A percentile compares a stretch with the other conserved stretches of the same genome.
Evolutionary conservation across 2,113 vertebrate genomes (phyloP).

Genomic region (Excalfactoria chinensis): DNA sequence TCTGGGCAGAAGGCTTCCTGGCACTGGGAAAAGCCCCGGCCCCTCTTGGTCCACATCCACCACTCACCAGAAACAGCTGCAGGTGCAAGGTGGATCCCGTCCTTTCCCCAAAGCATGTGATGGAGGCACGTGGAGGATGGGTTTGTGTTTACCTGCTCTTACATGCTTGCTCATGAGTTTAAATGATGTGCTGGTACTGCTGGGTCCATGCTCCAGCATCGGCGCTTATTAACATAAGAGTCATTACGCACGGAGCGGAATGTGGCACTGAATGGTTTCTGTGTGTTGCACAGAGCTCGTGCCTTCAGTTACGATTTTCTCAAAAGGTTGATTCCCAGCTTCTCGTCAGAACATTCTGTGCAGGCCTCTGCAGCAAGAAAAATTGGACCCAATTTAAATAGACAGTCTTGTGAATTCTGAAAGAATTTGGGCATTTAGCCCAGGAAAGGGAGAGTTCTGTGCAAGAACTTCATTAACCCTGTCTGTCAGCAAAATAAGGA

Average conservation of each 20-base stretch:
- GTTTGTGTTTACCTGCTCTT: not conserved
- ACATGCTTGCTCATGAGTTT: not conserved
- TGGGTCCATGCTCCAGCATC: not conserved
- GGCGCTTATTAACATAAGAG: slow-evolving; percentile 3
- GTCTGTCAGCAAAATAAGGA: slow-evolving; percentile 57
- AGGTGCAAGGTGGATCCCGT: no score
- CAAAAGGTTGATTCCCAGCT: slow-evolving; percentile 51
- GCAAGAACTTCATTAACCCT: slow-evolving; percentile 76
- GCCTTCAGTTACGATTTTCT: slow-evolving; percentile 23
- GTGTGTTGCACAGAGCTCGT: not conserved
- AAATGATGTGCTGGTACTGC: not conserved
- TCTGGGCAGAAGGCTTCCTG: not conserved
- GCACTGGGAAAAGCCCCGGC: not conserved
- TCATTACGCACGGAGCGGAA: not conserved
- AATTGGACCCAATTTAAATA: slow-evolving; percentile 73
- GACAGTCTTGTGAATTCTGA: slow-evolving; percentile 80
- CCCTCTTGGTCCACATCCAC: not conserved
- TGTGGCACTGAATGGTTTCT: not conserved
- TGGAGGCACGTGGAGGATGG: not conserved
- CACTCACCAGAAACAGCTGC: not conserved
- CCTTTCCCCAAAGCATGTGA: not conserved
- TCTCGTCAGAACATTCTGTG: slow-evolving; percentile 72
- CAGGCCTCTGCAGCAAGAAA: slow-evolving; percentile 47
- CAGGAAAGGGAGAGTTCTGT: slow-evolving; percentile 80
- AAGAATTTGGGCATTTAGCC: slow-evolving; percentile 84